These are phyloP conservation scores for Drosophila melanosoma DNA, from an alignment of 2,888 invertebrate species.

Conservation along the genomic window DNA sequence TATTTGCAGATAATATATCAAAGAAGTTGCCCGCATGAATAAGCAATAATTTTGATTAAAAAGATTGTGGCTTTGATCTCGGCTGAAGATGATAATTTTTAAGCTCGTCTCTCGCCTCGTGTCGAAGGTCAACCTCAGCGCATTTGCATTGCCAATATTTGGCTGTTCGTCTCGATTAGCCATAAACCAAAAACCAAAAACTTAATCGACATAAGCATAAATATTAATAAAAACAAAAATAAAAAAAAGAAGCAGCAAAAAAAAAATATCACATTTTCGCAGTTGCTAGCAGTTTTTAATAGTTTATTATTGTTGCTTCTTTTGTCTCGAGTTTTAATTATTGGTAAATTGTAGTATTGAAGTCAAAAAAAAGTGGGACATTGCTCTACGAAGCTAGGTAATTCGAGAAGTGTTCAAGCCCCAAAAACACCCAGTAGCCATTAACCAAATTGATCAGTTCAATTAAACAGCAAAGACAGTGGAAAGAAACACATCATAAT, in stretches of 20 bases:
- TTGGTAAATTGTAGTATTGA: conserved; percentile 64
- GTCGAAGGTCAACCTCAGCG: conserved; percentile 65
- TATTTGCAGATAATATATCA: neutral
- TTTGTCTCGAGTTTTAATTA: conserved; percentile 67
- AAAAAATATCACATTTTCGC: conserved; percentile 46
- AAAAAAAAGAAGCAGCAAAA: neutral
- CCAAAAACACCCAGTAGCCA: conserved; percentile 2
- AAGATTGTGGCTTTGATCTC: conserved; percentile 35
- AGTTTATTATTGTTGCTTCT: conserved; percentile 26
- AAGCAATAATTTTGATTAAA: conserved; percentile 5
- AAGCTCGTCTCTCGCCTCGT: conserved; percentile 46
- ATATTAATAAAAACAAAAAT: conserved; percentile 19
- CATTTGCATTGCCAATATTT: conserved; percentile 67
- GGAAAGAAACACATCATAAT: conserved; percentile 10
- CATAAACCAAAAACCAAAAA: conserved; percentile 29
- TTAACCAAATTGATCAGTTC: neutral
- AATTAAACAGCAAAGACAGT: conserved; percentile 8
- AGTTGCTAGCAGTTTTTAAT: conserved; percentile 54
- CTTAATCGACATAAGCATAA: conserved; percentile 42
- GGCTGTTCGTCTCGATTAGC: conserved; percentile 40
- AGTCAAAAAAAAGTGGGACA: conserved; percentile 61
- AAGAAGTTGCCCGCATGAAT: conserved; percentile 1
- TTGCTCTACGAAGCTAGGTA: conserved; percentile 39
- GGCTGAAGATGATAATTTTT: conserved; percentile 48
- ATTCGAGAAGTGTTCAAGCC: conserved; percentile 43